Percentiles rank a stretch among this genome's conserved stretches.
These are phyloP conservation scores for Eupithecia inturbata DNA, from an alignment of 2,888 invertebrate genomes.

Conservation along the genomic window DNA sequence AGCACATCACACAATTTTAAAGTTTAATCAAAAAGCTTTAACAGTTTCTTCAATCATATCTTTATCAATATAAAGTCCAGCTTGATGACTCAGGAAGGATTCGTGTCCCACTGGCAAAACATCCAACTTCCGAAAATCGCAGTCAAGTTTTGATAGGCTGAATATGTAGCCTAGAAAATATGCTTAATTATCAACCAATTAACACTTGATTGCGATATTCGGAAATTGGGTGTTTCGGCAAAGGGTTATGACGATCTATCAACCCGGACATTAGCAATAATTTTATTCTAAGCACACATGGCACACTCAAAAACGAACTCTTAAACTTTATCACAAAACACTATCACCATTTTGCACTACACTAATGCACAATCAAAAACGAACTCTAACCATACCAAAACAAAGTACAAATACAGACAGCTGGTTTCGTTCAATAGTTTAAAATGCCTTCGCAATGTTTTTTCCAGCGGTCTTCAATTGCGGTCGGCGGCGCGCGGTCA, in stretches of 20 bases:
- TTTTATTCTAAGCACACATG: background rate
- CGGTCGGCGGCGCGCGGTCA: slow-evolving; percentile 67
- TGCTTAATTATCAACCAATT: background rate
- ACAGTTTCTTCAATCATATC: background rate
- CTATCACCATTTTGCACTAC: background rate
- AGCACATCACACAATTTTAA: background rate
- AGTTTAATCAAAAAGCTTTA: background rate
- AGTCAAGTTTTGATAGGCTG: background rate
- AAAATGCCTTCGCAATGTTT: slow-evolving; percentile 65
- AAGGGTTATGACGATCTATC: too few species aligned
- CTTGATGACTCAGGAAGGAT: background rate
- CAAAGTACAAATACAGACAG: slow-evolving; percentile 43
- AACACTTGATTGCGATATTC: background rate
- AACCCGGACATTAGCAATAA: background rate
- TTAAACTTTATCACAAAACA: background rate
- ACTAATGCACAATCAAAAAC: slow-evolving; percentile 1
- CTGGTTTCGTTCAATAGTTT: slow-evolving; percentile 72
- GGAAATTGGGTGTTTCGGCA: background rate
- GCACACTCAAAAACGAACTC: background rate
- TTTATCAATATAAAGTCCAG: background rate
- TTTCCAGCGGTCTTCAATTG: slow-evolving; percentile 70
- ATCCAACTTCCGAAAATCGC: background rate
- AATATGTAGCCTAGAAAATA: background rate
- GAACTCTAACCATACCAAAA: background rate
- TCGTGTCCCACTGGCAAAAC: background rate